These are phyloP conservation scores for Chaitophorus viminalis DNA, from an alignment of 2,888 invertebrate genomes.

Conservation along the genomic window DNA sequence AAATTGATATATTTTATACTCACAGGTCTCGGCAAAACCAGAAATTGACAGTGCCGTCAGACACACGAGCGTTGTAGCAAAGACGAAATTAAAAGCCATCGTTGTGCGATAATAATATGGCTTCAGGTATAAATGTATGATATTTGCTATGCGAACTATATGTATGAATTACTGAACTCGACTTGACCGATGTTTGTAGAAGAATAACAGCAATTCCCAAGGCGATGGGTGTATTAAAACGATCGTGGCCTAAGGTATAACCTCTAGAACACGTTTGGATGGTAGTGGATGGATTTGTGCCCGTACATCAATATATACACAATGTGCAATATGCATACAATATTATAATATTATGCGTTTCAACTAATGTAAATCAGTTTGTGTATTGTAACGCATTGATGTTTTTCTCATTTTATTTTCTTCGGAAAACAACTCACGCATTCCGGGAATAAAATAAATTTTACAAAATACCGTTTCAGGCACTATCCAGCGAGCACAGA, in stretches of 20 bases:
- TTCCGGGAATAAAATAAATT: not conserved
- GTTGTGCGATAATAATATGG: not conserved
- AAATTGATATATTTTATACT: constrained; percentile 10
- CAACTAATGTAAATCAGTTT: not conserved
- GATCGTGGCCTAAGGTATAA: constrained; percentile 18
- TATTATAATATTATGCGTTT: not conserved
- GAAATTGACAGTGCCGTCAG: not conserved
- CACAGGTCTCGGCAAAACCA: not conserved
- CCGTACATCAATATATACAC: too few relatives aligned
- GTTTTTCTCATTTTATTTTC: not conserved
- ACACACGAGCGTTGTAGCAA: not conserved
- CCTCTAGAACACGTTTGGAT: constrained; percentile 38
- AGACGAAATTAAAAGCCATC: not conserved
- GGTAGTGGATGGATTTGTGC: not conserved
- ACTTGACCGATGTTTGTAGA: constrained; percentile 30
- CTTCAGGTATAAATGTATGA: not conserved
- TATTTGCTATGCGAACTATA: not conserved
- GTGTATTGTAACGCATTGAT: too few relatives aligned
- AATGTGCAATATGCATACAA: not conserved
- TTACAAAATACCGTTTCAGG: not conserved
- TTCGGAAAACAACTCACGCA: not conserved
- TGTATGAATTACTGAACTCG: constrained; percentile 1
- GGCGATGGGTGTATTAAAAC: constrained; percentile 21
- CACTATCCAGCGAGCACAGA: not conserved
- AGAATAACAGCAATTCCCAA: constrained; percentile 28